phyloP scores from a whole-genome alignment of 1,140 invertebrate species.

The Cheumatopsyche charites region DNA sequence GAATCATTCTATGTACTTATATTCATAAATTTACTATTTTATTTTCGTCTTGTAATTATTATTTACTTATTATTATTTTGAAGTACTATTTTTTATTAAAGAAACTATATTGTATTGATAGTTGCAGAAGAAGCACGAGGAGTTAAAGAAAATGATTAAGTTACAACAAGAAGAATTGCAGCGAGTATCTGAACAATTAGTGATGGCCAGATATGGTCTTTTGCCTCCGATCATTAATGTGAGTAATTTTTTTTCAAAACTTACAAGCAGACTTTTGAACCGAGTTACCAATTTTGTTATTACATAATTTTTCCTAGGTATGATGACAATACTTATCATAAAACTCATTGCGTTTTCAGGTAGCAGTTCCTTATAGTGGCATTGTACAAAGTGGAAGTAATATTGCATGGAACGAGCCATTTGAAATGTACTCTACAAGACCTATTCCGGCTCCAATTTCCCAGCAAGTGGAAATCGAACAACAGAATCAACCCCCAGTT shows the following conservation, averaged over 20 bases:
- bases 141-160: slow-evolving; percentile 82
- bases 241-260: slow-evolving; percentile 50
- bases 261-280: too few species aligned
- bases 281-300: too few species aligned
- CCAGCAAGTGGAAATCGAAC: neutral
- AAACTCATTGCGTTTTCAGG: too few species aligned
- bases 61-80: neutral
- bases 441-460: neutral
- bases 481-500: slow-evolving; percentile 34
- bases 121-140: slow-evolving; percentile 81
- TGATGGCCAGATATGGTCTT: slow-evolving; percentile 82
- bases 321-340: too few species aligned
- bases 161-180: slow-evolving; percentile 85
- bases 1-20: neutral
- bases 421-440: slow-evolving; percentile 2
- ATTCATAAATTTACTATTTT: neutral
- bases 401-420: slow-evolving; percentile 5
- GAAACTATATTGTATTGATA: slow-evolving; percentile 25
- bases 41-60: too few species aligned
- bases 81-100: neutral
- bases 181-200: slow-evolving; percentile 80
- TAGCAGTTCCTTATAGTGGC: slow-evolving; percentile 46
- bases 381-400: slow-evolving; percentile 2
- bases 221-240: slow-evolving; percentile 70
- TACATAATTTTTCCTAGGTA: too few species aligned